These are phyloP conservation scores for Drosophila sordidapex DNA, from an alignment of 2,888 invertebrate species.

Conservation along the genomic window DNA sequence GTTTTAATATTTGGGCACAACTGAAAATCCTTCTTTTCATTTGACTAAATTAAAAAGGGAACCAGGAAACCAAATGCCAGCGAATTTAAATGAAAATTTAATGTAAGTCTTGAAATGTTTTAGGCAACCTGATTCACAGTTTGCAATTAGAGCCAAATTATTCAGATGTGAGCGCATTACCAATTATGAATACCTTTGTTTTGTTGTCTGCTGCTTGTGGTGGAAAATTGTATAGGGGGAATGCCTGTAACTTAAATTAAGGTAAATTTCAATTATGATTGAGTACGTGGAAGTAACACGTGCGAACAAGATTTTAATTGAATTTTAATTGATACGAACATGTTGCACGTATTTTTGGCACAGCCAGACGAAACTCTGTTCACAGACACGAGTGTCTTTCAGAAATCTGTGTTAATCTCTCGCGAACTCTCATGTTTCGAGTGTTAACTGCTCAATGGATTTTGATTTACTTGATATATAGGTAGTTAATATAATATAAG, in stretches of 20 bases:
- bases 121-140: slow-evolving; percentile 50
- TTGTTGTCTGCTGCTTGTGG: background rate
- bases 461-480: slow-evolving; percentile 26
- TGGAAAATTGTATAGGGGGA: background rate
- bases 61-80: background rate
- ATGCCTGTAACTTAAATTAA: slow-evolving; percentile 45
- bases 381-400: slow-evolving; percentile 7
- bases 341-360: slow-evolving; percentile 1
- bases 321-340: slow-evolving; percentile 61
- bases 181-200: slow-evolving; percentile 35
- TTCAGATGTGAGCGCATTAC: slow-evolving; percentile 11
- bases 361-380: background rate
- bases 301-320: slow-evolving; percentile 52
- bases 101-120: slow-evolving; percentile 25
- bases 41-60: background rate
- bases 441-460: slow-evolving; percentile 12
- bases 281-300: slow-evolving; percentile 39
- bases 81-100: slow-evolving; percentile 1
- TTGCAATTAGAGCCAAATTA: slow-evolving; percentile 54
- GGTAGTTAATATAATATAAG: slow-evolving; percentile 1
- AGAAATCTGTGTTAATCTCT: slow-evolving; percentile 26
- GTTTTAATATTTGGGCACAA: background rate
- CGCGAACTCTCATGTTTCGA: background rate
- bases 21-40: background rate
- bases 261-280: slow-evolving; percentile 60